Evolutionary conservation across 2,113 vertebrate species (phyloP).

Genomic region (Leucopsar rothschildi): DNA sequence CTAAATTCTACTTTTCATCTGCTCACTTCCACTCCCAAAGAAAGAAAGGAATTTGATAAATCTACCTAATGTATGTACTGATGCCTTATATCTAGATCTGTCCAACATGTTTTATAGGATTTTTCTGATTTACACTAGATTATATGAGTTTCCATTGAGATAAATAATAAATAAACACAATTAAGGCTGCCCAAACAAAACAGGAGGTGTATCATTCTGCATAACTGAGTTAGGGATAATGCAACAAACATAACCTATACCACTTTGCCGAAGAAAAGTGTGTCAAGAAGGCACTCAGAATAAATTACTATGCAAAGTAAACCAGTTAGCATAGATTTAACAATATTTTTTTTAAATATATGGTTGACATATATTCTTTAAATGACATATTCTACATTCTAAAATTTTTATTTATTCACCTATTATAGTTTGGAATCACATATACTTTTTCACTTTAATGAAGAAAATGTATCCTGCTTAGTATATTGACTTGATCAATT

Average conservation of each 20-base stretch:
- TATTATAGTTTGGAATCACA: neutral
- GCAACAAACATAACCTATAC: neutral
- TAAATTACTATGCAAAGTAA: neutral
- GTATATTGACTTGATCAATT: neutral
- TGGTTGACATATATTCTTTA: no score
- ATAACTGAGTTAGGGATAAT: neutral
- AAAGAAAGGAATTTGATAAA: neutral
- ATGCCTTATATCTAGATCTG: neutral
- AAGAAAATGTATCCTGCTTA: neutral
- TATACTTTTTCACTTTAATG: neutral
- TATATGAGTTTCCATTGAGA: neutral
- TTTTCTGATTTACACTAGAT: neutral
- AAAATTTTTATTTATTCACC: neutral
- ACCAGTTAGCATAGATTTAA: neutral
- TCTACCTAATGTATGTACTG: neutral
- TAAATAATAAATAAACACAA: neutral
- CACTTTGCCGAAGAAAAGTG: neutral
- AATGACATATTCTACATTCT: neutral
- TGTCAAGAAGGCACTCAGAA: neutral
- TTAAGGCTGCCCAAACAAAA: neutral
- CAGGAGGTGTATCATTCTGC: fast-evolving
- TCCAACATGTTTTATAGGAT: neutral
- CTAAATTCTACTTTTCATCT: neutral
- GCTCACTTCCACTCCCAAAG: neutral
- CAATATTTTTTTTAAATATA: neutral